Evolutionary conservation across 2,113 vertebrate species (phyloP).

Genomic region (Microcebus jonahi): DNA sequence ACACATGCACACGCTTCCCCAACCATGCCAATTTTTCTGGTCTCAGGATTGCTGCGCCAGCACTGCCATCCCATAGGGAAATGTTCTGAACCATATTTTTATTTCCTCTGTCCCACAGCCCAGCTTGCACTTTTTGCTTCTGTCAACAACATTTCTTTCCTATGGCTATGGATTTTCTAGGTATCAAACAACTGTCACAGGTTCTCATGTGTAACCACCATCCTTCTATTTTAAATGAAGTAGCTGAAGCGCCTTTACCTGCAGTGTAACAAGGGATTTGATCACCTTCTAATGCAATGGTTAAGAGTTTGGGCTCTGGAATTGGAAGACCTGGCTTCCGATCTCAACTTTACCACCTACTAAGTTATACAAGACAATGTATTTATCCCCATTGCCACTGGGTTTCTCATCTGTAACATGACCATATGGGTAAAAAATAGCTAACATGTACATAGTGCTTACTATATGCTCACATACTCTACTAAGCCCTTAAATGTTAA

Average conservation of each 20-base stretch:
- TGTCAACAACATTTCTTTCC: background rate
- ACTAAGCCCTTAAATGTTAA: background rate
- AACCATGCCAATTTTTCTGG: background rate
- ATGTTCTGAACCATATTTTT: background rate
- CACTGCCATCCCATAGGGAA: background rate
- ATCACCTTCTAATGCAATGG: background rate
- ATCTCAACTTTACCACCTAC: background rate
- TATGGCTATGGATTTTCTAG: background rate
- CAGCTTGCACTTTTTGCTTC: background rate
- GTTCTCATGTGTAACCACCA: background rate
- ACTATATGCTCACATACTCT: background rate
- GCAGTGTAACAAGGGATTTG: background rate
- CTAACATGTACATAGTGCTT: background rate
- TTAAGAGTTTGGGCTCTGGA: background rate
- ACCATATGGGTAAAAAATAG: background rate
- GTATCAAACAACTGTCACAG: background rate
- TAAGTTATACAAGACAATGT: background rate
- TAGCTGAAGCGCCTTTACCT: background rate
- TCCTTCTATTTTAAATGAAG: background rate
- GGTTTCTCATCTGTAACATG: background rate
- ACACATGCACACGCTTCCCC: background rate
- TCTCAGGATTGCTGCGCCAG: background rate
- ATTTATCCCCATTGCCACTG: background rate
- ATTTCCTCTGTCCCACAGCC: background rate
- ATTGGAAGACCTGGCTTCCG: background rate